Evolutionary conservation across 2,888 invertebrate species (phyloP).

Genomic region (Brachyopa scutellaris): DNA sequence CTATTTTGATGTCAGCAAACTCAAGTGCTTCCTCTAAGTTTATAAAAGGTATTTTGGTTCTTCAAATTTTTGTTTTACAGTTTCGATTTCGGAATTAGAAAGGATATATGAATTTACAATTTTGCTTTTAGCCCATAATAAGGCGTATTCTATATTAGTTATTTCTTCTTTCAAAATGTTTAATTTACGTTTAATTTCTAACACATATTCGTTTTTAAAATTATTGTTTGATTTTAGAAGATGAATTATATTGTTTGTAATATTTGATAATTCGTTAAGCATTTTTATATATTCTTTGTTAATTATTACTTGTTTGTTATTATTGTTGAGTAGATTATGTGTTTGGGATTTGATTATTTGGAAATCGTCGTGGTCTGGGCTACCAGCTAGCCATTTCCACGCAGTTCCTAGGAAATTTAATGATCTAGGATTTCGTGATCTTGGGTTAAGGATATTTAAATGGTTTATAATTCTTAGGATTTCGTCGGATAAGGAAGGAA

Average conservation of each 20-base stretch:
- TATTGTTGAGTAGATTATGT: slow-evolving; percentile 4
- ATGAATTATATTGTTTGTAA: not conserved
- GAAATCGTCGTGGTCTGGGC: slow-evolving; percentile 19
- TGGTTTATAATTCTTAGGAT: not conserved
- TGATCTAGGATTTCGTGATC: not conserved
- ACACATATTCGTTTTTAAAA: not conserved
- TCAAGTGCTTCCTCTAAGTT: slow-evolving; percentile 14
- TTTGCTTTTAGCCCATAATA: slow-evolving; percentile 15
- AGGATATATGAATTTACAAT: slow-evolving; percentile 4
- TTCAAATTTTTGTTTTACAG: slow-evolving; percentile 7
- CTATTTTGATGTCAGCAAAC: slow-evolving; percentile 22
- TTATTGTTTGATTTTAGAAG: not conserved
- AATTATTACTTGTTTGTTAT: slow-evolving; percentile 6
- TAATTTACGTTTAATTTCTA: slow-evolving; percentile 5
- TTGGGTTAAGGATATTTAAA: slow-evolving; percentile 4
- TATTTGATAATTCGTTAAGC: not conserved
- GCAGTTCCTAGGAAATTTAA: slow-evolving; percentile 11
- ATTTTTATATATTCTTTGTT: not conserved
- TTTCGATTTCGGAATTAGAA: slow-evolving; percentile 2
- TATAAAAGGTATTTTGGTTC: slow-evolving; percentile 6
- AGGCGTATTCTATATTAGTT: slow-evolving; percentile 23
- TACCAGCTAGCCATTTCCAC: slow-evolving; percentile 15
- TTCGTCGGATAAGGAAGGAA: not conserved
- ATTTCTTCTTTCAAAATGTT: slow-evolving; percentile 1
- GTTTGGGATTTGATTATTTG: slow-evolving; percentile 3